Conservation (phyloP, 2,888 invertebrate genomes). For the Meiosimyza platycephala region DNA sequence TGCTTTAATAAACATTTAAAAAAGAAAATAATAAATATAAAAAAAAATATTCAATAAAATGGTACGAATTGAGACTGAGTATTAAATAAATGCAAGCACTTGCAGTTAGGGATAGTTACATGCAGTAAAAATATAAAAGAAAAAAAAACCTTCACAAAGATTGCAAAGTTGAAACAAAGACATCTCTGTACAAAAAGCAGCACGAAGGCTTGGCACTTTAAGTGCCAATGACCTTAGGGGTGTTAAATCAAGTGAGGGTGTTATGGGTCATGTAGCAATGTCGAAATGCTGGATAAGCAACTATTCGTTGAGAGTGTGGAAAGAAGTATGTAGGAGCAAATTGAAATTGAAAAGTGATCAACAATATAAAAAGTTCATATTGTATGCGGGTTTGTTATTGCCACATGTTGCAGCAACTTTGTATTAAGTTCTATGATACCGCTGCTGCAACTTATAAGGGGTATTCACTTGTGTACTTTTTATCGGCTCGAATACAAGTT, state of each 20-base stretch:
- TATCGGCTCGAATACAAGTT: too few relatives aligned
- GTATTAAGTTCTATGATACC: too few relatives aligned
- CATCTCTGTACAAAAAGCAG: neutral
- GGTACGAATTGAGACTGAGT: neutral
- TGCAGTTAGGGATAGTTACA: neutral
- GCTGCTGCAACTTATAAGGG: too few relatives aligned
- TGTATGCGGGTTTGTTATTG: too few relatives aligned
- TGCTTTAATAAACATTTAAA: neutral
- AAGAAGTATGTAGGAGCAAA: too few relatives aligned
- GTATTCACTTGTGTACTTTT: too few relatives aligned
- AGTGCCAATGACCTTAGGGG: slow-evolving; percentile 13
- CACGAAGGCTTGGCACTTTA: neutral
- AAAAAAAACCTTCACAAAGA: neutral
- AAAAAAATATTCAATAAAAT: neutral
- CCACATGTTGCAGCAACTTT: too few relatives aligned
- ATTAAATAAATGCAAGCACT: neutral
- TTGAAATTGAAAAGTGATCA: slow-evolving; percentile 29
- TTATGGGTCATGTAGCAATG: slow-evolving; percentile 8
- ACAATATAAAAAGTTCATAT: slow-evolving; percentile 42
- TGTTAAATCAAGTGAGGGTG: slow-evolving; percentile 44
- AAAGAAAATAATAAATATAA: neutral
- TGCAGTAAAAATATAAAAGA: slow-evolving; percentile 1
- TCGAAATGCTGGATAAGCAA: too few relatives aligned
- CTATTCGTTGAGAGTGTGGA: too few relatives aligned
- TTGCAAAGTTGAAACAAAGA: slow-evolving; percentile 8